Base-by-base conservation (phyloP, 2,888 invertebrate species). In the Pomacea canaliculata region DNA sequence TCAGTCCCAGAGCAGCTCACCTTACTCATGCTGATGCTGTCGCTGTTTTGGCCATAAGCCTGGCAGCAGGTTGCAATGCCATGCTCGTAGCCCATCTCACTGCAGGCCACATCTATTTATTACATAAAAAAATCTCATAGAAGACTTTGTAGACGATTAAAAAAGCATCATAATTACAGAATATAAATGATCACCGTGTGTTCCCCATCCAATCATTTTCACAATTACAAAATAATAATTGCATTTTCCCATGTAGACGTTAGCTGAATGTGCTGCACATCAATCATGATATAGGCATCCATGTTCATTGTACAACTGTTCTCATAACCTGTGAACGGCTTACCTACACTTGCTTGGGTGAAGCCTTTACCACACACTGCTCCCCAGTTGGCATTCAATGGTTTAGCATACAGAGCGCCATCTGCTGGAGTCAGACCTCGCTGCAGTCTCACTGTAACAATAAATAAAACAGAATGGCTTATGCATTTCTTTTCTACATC, bases 351-450 rank as follows among this genome's bases (percentile, higher is more conserved):
- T 37, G 91, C 92, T 79, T 94, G 89, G 13, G 93, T 94, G 85
- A 95, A 95, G 81, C 93, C 93, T 82, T 94, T 94, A 84, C 95
- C 94, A 88, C 95, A 95, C 12, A 95, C 93, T 79, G 93, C 93
- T 1, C 95, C 95, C 93, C 94, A 94, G 27, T 10, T 23, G 7
- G 0, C 27, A 19, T 27, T 8, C 46, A 19, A 23, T 66, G 65
- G 74, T 78, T 82, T 85, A 7, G 85, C 79, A 66, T 85, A 81
- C 27, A 87, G 71, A 68, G 86, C 86, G 59, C 87, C 87, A 76
- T 78, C 71, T 60, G 80, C 79, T 70, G 83, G 81, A 12, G 19
- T 63, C 13, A 72, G 70, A 18, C 87, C 86, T 51, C 83, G 76
- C 51, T 81, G 80, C 16, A 87, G 78, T 10, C 84, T 80, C 49